A percentile compares a stretch with the other conserved stretches of the same genome.
Evolutionary conservation across 2,888 invertebrate genomes (phyloP).

Genomic region (Altica lythri): DNA sequence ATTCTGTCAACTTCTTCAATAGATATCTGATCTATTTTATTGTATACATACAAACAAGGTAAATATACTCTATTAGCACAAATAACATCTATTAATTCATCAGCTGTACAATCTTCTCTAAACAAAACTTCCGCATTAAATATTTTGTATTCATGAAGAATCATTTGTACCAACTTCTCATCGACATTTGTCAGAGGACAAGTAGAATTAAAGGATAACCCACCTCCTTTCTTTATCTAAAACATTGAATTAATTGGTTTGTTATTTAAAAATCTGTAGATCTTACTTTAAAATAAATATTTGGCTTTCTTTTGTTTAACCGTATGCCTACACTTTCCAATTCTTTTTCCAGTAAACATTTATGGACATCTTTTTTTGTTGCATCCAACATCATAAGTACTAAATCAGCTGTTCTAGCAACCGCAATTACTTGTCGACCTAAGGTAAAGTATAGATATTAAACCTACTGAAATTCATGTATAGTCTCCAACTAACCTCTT

Average conservation of each 20-base stretch:
- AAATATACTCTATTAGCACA: constrained; percentile 94
- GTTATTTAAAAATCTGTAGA: no score
- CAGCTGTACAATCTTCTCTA: constrained; percentile 92
- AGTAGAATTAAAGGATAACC: constrained; percentile 95
- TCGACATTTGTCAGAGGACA: constrained; percentile 90
- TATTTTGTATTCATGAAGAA: constrained; percentile 98
- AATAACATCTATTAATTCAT: constrained; percentile 98
- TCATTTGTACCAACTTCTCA: constrained; percentile 97
- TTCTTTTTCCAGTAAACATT: constrained; percentile 88
- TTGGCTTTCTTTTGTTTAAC: constrained; percentile 92
- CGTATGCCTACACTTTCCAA: constrained; percentile 97
- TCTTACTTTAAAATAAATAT: constrained; percentile 95
- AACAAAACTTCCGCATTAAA: constrained; percentile 95
- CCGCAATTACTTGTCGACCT: constrained; percentile 82
- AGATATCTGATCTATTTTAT: constrained; percentile 99
- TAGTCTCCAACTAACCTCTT: constrained; percentile 44
- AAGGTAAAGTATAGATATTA: constrained; percentile 10
- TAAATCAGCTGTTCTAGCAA: constrained; percentile 96
- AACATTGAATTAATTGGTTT: no score
- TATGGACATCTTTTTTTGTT: constrained; percentile 96
- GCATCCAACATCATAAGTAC: constrained; percentile 99
- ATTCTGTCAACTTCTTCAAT: constrained; percentile 97
- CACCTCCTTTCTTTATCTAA: constrained; percentile 95
- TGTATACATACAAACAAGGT: constrained; percentile 98
- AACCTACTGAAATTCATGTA: constrained; percentile 15